Evolutionary conservation across 1,140 invertebrate species (phyloP).

Genomic region (Drosophila willistoni): DNA sequence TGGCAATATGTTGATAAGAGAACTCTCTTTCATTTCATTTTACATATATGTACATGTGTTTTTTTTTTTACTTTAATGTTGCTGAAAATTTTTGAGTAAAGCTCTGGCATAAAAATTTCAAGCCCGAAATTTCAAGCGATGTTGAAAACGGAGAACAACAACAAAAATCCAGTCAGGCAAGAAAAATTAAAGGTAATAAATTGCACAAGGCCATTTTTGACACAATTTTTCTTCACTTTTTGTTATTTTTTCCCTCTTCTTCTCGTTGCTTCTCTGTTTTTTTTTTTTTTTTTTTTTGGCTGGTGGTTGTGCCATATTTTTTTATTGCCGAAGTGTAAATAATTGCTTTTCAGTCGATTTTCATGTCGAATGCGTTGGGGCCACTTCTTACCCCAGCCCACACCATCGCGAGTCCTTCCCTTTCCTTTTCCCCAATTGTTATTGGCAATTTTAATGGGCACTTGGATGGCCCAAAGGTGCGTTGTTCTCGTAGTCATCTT

Average conservation of each 20-base stretch:
- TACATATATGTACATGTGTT: background rate
- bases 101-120: slow-evolving; percentile 55
- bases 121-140: slow-evolving; percentile 44
- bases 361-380: slow-evolving; percentile 58
- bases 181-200: slow-evolving; percentile 75
- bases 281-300: slow-evolving; percentile 27
- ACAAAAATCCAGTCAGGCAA: slow-evolving; percentile 35
- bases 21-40: slow-evolving; percentile 18
- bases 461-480: slow-evolving; percentile 48
- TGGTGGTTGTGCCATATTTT: slow-evolving; percentile 51
- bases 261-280: background rate
- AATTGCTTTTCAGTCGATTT: slow-evolving; percentile 79
- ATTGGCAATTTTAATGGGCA: slow-evolving; percentile 56
- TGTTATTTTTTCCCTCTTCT: slow-evolving; percentile 5
- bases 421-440: slow-evolving; percentile 4
- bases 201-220: slow-evolving; percentile 68
- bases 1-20: slow-evolving; percentile 41
- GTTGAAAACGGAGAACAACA: background rate
- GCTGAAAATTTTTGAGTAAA: background rate
- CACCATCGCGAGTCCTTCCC: slow-evolving; percentile 12
- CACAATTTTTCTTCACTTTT: slow-evolving; percentile 50
- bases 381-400: slow-evolving; percentile 28
- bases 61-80: background rate
- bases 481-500: slow-evolving; percentile 41
- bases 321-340: slow-evolving; percentile 79